phyloP scores from a whole-genome alignment of 2,113 vertebrate genomes.

The Cyphomyrus discorhynchus region DNA sequence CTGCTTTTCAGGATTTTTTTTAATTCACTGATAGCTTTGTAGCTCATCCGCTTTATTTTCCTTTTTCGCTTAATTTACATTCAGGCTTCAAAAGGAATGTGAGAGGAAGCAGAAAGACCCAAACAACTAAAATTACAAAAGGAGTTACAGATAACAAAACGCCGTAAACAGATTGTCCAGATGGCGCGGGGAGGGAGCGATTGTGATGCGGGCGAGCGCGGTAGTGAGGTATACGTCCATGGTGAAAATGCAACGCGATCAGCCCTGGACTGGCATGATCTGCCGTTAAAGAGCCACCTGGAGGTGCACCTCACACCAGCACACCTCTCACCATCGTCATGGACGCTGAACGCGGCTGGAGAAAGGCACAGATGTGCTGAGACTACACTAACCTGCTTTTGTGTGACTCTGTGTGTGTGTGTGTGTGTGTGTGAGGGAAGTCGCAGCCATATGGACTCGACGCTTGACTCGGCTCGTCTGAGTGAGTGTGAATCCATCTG shows the following conservation, averaged over 20 bases:
- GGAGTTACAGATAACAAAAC: background rate
- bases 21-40: background rate
- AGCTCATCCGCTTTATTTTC: background rate
- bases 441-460: background rate
- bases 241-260: background rate
- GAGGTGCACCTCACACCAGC: background rate
- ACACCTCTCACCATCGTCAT: background rate
- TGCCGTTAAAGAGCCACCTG: background rate
- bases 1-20: background rate
- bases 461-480: background rate
- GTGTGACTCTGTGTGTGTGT: background rate
- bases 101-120: background rate
- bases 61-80: background rate
- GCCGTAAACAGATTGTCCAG: background rate
- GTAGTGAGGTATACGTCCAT: background rate
- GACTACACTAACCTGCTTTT: background rate
- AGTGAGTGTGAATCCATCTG: constrained; percentile 6
- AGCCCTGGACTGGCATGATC: background rate
- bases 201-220: background rate
- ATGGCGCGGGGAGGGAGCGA: background rate
- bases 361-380: background rate
- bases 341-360: background rate
- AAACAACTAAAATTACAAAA: background rate
- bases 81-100: background rate
- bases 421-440: background rate